Evolutionary conservation across 2,888 invertebrate species (phyloP).

Genomic region (Aquatica leii): DNA sequence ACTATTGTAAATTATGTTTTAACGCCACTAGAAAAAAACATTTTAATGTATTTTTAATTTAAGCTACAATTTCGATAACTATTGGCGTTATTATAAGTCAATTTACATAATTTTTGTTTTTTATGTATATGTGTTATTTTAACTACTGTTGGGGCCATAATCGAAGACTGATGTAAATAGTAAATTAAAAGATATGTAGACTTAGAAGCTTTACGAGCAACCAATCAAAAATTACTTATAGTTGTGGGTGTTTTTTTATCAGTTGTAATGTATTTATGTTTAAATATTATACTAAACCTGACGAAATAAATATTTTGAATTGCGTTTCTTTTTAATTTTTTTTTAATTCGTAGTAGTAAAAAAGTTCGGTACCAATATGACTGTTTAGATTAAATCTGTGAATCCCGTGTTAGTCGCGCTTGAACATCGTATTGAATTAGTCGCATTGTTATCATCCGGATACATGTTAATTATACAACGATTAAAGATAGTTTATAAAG

Average conservation of each 20-base stretch:
- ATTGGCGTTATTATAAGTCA: conserved; percentile 33
- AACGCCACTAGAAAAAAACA: conserved; percentile 28
- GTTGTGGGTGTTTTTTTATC: conserved; percentile 37
- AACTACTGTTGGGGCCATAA: conserved; percentile 47
- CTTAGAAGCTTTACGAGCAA: conserved; percentile 37
- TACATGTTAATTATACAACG: too few relatives aligned
- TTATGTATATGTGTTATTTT: conserved; percentile 24
- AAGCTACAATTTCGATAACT: conserved; percentile 30
- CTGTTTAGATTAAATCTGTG: too few relatives aligned
- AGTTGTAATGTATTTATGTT: conserved; percentile 37
- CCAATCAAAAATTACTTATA: conserved; percentile 41
- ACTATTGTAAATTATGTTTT: conserved; percentile 32
- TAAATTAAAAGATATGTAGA: conserved; percentile 26
- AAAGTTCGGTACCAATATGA: too few relatives aligned
- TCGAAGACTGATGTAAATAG: conserved; percentile 52
- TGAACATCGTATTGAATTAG: too few relatives aligned
- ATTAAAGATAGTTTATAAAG: too few relatives aligned
- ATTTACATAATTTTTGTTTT: conserved; percentile 32
- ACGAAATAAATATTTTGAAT: conserved; percentile 29
- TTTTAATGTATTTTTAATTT: conserved; percentile 41
- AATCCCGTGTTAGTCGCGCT: too few relatives aligned
- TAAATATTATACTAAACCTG: conserved; percentile 20
- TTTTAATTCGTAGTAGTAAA: too few relatives aligned
- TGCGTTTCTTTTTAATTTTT: conserved; percentile 31
- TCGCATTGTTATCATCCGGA: too few relatives aligned